These are phyloP conservation scores for Diprion similis DNA, from an alignment of 1,140 invertebrate species.

Conservation along the genomic window DNA sequence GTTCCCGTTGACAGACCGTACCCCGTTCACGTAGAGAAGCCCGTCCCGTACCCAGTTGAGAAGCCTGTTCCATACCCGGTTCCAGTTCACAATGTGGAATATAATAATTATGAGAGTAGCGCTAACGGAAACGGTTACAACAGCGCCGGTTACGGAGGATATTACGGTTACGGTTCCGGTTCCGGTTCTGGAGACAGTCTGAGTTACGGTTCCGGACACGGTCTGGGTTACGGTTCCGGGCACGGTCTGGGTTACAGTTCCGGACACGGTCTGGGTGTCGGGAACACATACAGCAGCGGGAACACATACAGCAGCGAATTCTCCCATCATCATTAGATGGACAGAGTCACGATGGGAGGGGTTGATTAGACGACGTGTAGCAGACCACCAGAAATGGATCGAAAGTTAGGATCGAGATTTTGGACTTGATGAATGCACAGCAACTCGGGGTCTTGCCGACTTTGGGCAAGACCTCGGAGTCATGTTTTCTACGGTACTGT, in stretches of 20 bases:
- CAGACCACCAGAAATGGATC: no score
- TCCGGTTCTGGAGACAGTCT: not conserved
- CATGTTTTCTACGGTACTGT: not conserved
- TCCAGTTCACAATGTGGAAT: no score
- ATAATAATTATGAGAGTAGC: no score
- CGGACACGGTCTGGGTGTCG: not conserved
- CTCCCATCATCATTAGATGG: not conserved
- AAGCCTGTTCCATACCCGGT: constrained; percentile 67
- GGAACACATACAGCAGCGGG: not conserved
- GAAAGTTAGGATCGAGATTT: no score
- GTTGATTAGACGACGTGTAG: no score
- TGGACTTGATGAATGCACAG: not conserved
- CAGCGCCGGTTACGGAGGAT: not conserved
- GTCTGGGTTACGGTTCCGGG: not conserved
- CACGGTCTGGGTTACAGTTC: not conserved
- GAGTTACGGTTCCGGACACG: not conserved
- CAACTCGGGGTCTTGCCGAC: not conserved
- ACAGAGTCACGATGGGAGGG: no score
- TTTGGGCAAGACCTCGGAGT: not conserved
- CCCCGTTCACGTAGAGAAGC: constrained; percentile 70
- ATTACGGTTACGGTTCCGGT: not conserved
- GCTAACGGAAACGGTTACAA: constrained; percentile 23
- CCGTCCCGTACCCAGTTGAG: constrained; percentile 65
- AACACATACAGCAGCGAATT: not conserved
- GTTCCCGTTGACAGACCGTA: constrained; percentile 72